These are phyloP conservation scores for Andrena bucephala DNA, from an alignment of 2,888 invertebrate species.

Conservation along the genomic window DNA sequence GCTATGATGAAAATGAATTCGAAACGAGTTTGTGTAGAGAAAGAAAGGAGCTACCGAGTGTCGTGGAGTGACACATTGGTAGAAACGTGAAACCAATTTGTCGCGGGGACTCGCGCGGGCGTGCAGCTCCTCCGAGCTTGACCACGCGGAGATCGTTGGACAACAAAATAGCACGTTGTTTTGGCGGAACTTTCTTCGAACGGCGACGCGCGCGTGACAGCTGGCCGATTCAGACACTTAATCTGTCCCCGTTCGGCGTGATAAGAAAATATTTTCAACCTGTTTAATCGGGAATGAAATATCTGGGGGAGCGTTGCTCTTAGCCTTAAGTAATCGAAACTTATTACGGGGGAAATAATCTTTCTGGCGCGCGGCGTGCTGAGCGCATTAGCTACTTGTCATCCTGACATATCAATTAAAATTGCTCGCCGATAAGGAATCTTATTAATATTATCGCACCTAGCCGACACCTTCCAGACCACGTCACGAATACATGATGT, in stretches of 20 bases:
- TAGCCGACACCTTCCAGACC: constrained; percentile 27
- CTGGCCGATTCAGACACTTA: not conserved
- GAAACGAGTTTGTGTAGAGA: constrained; percentile 1
- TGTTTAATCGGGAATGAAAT: constrained; percentile 16
- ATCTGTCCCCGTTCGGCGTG: not conserved
- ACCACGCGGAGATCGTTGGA: not conserved
- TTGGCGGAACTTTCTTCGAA: not conserved
- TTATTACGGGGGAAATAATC: constrained; percentile 18
- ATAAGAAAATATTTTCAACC: constrained; percentile 14
- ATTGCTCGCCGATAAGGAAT: constrained; percentile 58
- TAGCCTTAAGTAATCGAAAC: constrained; percentile 38
- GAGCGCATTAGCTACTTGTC: constrained; percentile 68
- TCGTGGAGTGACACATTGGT: not conserved
- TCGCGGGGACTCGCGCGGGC: not conserved
- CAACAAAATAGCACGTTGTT: constrained; percentile 28
- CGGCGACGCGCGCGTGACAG: constrained; percentile 13
- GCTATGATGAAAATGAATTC: not conserved
- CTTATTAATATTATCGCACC: constrained; percentile 66
- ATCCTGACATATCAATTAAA: constrained; percentile 70
- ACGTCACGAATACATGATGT: constrained; percentile 30
- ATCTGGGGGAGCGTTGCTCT: constrained; percentile 3
- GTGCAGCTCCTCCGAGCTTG: not conserved
- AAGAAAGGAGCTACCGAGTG: not conserved
- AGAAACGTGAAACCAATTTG: constrained; percentile 24
- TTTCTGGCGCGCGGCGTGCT: constrained; percentile 3